A percentile compares a stretch with the other conserved stretches of the same genome.
Conservation (phyloP, 2,113 vertebrate species). For the Colossoma macropomum region DNA sequence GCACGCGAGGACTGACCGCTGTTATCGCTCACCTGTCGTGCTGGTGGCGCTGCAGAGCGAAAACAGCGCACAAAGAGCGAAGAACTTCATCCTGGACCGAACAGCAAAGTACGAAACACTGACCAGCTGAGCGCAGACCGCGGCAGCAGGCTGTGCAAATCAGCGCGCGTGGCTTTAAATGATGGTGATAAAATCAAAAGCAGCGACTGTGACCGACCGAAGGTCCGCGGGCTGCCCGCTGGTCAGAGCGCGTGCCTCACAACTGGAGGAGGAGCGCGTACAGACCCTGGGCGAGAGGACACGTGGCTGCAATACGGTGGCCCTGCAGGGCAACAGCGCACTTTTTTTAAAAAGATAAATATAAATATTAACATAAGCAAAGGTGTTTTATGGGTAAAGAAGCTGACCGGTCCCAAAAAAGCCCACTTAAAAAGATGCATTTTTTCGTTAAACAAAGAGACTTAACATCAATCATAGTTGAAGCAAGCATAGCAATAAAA, state of each 20-base stretch:
- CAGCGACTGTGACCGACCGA: not conserved
- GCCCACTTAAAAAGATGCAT: too few species aligned
- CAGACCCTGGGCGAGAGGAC: not conserved
- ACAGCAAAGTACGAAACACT: not conserved
- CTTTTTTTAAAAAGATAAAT: not conserved
- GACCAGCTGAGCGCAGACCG: not conserved
- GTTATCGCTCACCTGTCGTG: constrained; percentile 16
- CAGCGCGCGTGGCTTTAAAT: too few species aligned
- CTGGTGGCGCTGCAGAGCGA: constrained; percentile 11
- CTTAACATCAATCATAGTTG: too few species aligned
- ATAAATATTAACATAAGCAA: too few species aligned
- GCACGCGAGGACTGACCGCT: too few species aligned
- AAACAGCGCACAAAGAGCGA: constrained; percentile 24
- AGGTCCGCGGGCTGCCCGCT: not conserved
- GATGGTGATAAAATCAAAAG: too few species aligned
- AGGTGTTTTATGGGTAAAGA: too few species aligned
- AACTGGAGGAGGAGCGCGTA: not conserved
- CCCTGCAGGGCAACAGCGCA: not conserved
- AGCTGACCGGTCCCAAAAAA: too few species aligned
- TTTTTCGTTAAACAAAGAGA: too few species aligned
- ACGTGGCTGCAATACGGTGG: not conserved
- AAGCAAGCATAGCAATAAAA: too few species aligned
- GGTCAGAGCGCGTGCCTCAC: not conserved
- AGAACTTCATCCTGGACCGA: constrained; percentile 28
- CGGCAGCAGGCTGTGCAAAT: too few species aligned